Conservation (phyloP, 2,888 invertebrate genomes). For the Theretra japonica region DNA sequence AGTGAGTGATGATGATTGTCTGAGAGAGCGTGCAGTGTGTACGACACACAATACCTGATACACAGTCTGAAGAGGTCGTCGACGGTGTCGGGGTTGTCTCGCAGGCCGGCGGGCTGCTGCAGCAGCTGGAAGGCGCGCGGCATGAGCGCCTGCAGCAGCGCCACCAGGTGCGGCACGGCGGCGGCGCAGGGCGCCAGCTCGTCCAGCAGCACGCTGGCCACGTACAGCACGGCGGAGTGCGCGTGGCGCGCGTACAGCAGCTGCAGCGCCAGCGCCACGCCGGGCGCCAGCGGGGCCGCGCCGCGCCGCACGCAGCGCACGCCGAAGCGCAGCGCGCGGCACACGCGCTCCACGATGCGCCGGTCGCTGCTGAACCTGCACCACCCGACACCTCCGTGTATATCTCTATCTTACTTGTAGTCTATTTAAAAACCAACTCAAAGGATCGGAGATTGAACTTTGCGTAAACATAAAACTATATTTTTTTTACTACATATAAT, state of each 20-base stretch:
- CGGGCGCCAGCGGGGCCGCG: constrained; percentile 88
- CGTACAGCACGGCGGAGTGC: constrained; percentile 89
- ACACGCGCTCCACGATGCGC: constrained; percentile 96
- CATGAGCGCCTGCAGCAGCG: constrained; percentile 94
- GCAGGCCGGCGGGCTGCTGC: constrained; percentile 91
- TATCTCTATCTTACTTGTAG: too few species aligned
- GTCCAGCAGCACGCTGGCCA: constrained; percentile 94
- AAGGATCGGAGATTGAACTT: too few species aligned
- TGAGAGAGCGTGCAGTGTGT: too few species aligned
- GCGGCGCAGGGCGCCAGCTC: constrained; percentile 85
- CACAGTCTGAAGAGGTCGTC: constrained; percentile 97
- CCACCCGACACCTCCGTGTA: neutral
- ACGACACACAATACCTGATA: constrained; percentile 76
- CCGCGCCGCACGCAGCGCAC: constrained; percentile 93
- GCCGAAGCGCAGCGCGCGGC: constrained; percentile 94
- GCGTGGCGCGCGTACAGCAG: constrained; percentile 75
- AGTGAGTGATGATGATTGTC: too few species aligned
- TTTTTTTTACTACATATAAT: too few species aligned
- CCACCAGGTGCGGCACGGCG: constrained; percentile 89
- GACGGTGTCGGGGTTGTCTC: constrained; percentile 98
- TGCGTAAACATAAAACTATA: too few species aligned
- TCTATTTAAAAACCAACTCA: too few species aligned
- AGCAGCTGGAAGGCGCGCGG: constrained; percentile 92
- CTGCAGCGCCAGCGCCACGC: constrained; percentile 88
- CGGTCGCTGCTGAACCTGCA: constrained; percentile 85